Percentiles rank a stretch among this genome's conserved stretches.
Evolutionary conservation across 23 tunicate genomes (phyloP).

Genomic region (Trididemnum clinides): DNA sequence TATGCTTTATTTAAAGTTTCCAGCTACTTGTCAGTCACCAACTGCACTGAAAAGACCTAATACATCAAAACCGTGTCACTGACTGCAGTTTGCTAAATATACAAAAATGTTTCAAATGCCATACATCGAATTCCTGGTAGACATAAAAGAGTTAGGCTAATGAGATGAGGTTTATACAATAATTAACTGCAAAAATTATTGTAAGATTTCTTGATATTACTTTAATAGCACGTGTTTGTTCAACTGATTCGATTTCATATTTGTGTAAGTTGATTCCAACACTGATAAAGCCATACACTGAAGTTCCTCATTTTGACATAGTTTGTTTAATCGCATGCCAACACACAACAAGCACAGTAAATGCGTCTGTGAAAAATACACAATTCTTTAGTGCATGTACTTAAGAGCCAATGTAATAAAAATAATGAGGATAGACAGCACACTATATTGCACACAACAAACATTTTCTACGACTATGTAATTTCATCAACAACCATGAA

Average conservation of each 20-base stretch:
- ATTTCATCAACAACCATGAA: too few relatives aligned
- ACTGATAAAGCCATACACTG: constrained; percentile 44
- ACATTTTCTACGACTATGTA: too few relatives aligned
- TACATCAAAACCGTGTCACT: too few relatives aligned
- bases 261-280: constrained; percentile 17
- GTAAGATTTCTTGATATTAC: background rate
- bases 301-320: constrained; percentile 53
- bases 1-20: too few relatives aligned
- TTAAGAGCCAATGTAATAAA: background rate
- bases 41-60: too few relatives aligned
- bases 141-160: too few relatives aligned
- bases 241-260: background rate
- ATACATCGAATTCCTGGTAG: too few relatives aligned
- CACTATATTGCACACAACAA: background rate
- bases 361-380: constrained; percentile 47
- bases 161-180: too few relatives aligned
- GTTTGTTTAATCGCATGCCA: constrained; percentile 43
- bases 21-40: too few relatives aligned
- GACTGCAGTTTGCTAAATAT: too few relatives aligned
- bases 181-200: background rate
- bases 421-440: background rate
- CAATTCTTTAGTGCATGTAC: background rate
- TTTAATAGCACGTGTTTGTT: constrained; percentile 23
- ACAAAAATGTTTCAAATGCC: too few relatives aligned
- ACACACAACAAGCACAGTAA: constrained; percentile 45